Base-by-base conservation (phyloP, 2,888 invertebrate genomes). In the Oscheius sp. region DNA sequence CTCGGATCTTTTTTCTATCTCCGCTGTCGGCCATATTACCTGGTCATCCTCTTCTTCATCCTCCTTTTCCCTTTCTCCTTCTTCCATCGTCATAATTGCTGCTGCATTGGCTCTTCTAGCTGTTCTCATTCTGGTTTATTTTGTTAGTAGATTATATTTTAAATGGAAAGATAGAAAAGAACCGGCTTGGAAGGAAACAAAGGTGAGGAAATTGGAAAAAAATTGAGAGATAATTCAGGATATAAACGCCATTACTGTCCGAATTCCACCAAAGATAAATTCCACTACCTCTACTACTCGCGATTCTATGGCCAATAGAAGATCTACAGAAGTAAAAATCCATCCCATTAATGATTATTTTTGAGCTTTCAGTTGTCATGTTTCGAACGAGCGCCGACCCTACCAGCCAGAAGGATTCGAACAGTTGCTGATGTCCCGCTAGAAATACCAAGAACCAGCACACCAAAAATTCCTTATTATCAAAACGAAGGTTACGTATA, bases 381-480 rank as follows among this genome's bases (percentile, higher is more conserved):
- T 1, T 59, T 59, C 28, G 59, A 59, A 26, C 17, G 59, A 26
- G 59, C 59, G 26, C 59, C 59, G 8, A 59, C 59, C 14, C 59
- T 59, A n/a, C 59, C 59, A 2, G 44, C 24, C 17, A 22, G 59
- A 26, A 41, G 30, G 14, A 59, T 59, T 30, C 38, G 59, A 28
- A 59, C 59, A 22, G 59, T 59, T 2, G 59, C 26, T 14, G 59
- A 59, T 44, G 44, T 59, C 17, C 24, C 41, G 2, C 28, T 59
- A 22, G 26, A 26, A 24, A 44, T 59, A 17, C 59, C 26, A 14
- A 20, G 59, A 3, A 24, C 26, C 12, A 17, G 14, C 1, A 41
- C 17, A 1, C 12, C 14, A 20, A 28, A 59, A 44, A 30, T 3
- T 3, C 17, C 24, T 5, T 41, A 8, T 4, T 59, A 59, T 44